Base-by-base conservation (phyloP, 2,113 vertebrate species). In the Xyliphius kryptos region DNA sequence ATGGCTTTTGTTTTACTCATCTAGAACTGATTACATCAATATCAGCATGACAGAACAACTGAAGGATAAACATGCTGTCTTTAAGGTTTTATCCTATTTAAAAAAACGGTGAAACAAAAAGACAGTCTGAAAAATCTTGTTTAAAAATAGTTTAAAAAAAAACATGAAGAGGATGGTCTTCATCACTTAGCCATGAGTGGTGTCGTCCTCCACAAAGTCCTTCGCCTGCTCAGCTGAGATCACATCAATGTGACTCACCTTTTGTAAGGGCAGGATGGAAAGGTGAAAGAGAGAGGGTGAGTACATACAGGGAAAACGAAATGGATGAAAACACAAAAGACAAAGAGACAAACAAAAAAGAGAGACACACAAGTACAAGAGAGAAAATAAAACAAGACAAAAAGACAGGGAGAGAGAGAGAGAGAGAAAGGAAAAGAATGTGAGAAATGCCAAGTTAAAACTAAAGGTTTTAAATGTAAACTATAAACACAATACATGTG, bases 241-340 rank as follows among this genome's bases (percentile, higher is more conserved):
- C 83, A 99, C 96, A 54, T 99, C 96, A 67, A 99, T 98, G 75
- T 99, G 95, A 89, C 95, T 98, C 80, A 99, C 96, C 96, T 99
- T 76, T 66, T n/a, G n/a, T n/a, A n/a, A n/a, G n/a, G n/a, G n/a
- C n/a, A n/a, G n/a, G n/a, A n/a, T n/a, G n/a, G n/a, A n/a, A n/a
- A n/a, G n/a, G n/a, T n/a, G n/a, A n/a, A n/a, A n/a, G n/a, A n/a
- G n/a, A n/a, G n/a, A n/a, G n/a, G n/a, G n/a, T n/a, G n/a, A n/a
- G n/a, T n/a, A n/a, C n/a, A n/a, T n/a, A n/a, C n/a, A n/a, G n/a
- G n/a, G n/a, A 69, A 56, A 65, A 55, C 15, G 26, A 32, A 3
- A 32, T 1, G 26, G 7, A 32, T 1, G 7, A 32, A 32, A 1
- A 32, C 26, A 32, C 26, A 32, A 32, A 32, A 32, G 26, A 6